Base-by-base conservation (phyloP, 2,113 vertebrate genomes). In the Scomber colias region DNA sequence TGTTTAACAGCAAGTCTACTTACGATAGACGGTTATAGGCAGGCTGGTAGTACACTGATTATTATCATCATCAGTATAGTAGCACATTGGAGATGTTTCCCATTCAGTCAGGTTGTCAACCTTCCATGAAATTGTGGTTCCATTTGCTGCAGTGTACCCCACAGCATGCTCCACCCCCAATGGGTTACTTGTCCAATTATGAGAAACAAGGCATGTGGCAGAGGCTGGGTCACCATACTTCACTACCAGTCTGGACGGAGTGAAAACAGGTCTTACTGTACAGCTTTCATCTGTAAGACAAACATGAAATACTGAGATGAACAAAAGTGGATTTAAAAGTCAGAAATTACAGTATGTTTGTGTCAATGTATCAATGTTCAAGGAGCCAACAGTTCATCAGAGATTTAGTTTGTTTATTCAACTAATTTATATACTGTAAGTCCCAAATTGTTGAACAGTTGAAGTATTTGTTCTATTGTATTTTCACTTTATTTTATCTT, bases 221-320 rank as follows among this genome's bases (percentile, higher is more conserved):
- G n/a, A 61, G 63, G 62, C 3, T 11, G 77, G 12, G 30, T 79
- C 85, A 3, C 75, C 84, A 0, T 68, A 35, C 65, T 49, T 82
- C 78, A 90, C 89, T 3, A 89, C 80, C 79, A 93, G 83, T 27
- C 24, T 27, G 24, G 24, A 27, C 24, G 24, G 24, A 44, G 16
- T 77, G 0, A 93, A 85, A 0, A 11, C 63, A 3, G 89, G 82
- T 0, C 10, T 0, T 0, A 83, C 66, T 17, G 8, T 0, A 56
- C 90, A 91, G 24, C 0, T 3, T 0, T 0, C 0, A 71, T 0
- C 89, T 86, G 84, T 3, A 51, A 70, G 12, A 40, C 61, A 80
- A 5, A 81, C 11, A 72, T 3, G 10, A 19, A 67, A 21, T 12
- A 12, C 12, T 24, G 8, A 9, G 9, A 48, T 57, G 31, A 35